phyloP scores from a whole-genome alignment of 2,888 invertebrate genomes.

The Metopia argyrocephala region DNA sequence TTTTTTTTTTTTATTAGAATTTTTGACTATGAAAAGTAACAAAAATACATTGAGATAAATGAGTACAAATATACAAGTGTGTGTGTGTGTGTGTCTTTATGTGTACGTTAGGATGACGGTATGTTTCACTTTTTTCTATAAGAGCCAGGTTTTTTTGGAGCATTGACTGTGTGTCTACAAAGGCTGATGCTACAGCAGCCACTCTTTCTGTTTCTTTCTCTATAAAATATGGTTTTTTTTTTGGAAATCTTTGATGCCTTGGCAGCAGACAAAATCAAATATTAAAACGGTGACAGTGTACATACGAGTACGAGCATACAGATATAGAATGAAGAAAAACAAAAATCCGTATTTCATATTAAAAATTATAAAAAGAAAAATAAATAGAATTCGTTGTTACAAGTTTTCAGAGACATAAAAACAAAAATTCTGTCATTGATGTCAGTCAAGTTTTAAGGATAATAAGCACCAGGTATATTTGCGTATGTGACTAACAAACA shows the following conservation, averaged over 20 bases:
- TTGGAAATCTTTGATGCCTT: conserved; percentile 35
- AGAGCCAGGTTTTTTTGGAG: not conserved
- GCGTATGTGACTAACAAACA: conserved; percentile 11
- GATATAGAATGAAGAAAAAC: not conserved
- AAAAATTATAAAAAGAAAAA: conserved; percentile 38
- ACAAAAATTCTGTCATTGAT: conserved; percentile 56
- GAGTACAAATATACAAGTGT: too few species aligned
- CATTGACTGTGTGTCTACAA: conserved; percentile 36
- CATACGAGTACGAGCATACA: not conserved
- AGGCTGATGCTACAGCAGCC: conserved; percentile 40
- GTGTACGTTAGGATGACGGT: conserved; percentile 16
- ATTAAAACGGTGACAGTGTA: conserved; percentile 40
- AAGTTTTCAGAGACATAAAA: conserved; percentile 36
- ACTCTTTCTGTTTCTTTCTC: too few species aligned
- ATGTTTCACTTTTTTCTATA: conserved; percentile 17
- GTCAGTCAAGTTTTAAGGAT: conserved; percentile 46
- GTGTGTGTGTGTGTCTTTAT: not conserved
- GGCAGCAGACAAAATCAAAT: conserved; percentile 56
- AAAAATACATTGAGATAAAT: not conserved
- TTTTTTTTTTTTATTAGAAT: conserved; percentile 11
- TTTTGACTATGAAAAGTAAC: conserved; percentile 21
- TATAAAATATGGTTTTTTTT: not conserved
- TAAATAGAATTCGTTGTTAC: conserved; percentile 46
- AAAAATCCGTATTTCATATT: conserved; percentile 23
- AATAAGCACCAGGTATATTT: conserved; percentile 38